Base-by-base conservation (phyloP, 1,140 invertebrate genomes). In the Hylyphantes graminicola region DNA sequence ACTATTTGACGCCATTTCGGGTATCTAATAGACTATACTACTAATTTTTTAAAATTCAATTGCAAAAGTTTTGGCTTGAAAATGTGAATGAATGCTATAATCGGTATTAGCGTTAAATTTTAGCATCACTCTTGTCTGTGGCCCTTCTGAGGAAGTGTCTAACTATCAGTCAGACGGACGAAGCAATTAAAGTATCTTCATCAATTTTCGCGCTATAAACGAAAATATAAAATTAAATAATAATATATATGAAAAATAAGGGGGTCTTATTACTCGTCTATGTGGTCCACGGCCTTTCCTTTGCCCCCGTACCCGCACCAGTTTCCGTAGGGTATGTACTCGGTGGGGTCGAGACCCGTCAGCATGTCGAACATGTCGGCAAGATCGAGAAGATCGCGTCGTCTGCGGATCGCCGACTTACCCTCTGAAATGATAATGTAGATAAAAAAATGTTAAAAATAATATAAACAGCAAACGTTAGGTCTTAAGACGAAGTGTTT, bases 271-370 rank as follows among this genome's bases (percentile, higher is more conserved):
- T 51, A 86, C 86, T 54, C 53, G 48, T 87, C 85, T 12, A 86
- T 85, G 3, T 5, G 54, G 77, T 87, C 86, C 21, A 87, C 72
- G 2, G 86, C 81, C 48, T 79, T 70, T 61, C 86, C 86, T 64
- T 80, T 77, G 11, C 86, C 86, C 10, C 86, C 85, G 13, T 79
- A 85, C 12, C 86, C 86, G 72, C 85, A 87, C 70, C 76, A 87
- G 64, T 86, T 86, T 15, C 86, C 86, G 65, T 87, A 87, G 3
- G 65, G 74, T 53, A 85, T 81, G 78, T 81, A 87, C 19, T 79
- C 85, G 12, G 83, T 53, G 5, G 86, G 85, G 59, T 75, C 74
- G 21, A 77, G 73, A 48, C 82, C 85, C 7, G 85, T 85, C 77
- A 85, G 13, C 55, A 59, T 11, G 15, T 84, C 75, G 63, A 87